Conservation (phyloP, 2,113 vertebrate genomes). For the Brachyistius frenatus region DNA sequence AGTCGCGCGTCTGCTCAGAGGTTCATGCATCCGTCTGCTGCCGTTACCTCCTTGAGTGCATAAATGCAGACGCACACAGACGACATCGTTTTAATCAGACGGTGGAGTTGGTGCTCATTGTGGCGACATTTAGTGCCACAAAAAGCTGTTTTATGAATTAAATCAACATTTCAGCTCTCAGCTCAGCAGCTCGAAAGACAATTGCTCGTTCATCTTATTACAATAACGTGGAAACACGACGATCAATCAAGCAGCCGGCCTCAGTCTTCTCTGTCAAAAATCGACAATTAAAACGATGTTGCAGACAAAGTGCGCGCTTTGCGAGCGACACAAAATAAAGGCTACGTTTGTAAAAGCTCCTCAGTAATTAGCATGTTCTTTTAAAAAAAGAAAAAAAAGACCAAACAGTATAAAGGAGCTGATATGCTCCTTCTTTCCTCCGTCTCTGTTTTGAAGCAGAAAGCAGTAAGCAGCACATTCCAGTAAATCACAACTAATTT, state of each 20-base stretch:
- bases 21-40: neutral
- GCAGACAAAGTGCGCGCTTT: conserved; percentile 3
- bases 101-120: neutral
- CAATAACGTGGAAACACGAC: neutral
- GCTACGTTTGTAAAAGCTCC: conserved; percentile 15
- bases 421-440: conserved; percentile 49
- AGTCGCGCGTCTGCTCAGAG: neutral
- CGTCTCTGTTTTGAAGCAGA: conserved; percentile 57
- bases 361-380: conserved; percentile 11
- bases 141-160: neutral
- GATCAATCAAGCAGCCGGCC: neutral
- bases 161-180: neutral
- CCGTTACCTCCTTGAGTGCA: conserved; percentile 1
- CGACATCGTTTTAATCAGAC: neutral
- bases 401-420: conserved; percentile 10
- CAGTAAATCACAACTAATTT: conserved; percentile 83
- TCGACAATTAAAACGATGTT: neutral
- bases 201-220: neutral
- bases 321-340: conserved; percentile 1
- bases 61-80: neutral
- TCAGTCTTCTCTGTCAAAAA: conserved; percentile 2
- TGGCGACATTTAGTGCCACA: neutral
- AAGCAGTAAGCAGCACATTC: conserved; percentile 75
- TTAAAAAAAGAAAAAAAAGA: neutral
- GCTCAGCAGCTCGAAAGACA: neutral